A percentile compares a stretch with the other conserved stretches of the same genome.
Conservation (phyloP, 2,113 vertebrate species). For the Gnathonemus longibarbis region DNA sequence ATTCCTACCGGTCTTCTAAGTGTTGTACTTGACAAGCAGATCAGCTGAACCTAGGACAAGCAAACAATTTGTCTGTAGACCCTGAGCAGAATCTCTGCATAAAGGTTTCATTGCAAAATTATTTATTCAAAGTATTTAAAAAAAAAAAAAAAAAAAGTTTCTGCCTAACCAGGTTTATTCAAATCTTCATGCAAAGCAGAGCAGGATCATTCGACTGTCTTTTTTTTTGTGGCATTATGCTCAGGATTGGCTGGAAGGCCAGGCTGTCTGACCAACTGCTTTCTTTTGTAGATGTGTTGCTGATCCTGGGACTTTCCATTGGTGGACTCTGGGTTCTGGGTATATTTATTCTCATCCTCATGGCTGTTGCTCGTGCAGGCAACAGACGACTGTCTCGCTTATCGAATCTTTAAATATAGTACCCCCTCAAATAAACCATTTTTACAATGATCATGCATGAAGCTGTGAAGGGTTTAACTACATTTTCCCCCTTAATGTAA, state of each 20-base stretch:
- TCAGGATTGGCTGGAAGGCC: background rate
- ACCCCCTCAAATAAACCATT: conserved; percentile 19
- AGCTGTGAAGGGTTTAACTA: background rate
- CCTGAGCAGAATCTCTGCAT: background rate
- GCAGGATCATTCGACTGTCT: background rate
- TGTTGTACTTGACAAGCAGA: background rate
- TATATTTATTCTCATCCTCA: conserved; percentile 52
- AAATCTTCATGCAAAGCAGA: background rate
- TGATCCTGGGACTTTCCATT: conserved; percentile 43
- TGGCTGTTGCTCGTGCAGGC: conserved; percentile 49
- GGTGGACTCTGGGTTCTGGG: conserved; percentile 46
- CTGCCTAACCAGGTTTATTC: background rate
- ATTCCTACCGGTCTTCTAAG: background rate
- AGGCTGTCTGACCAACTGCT: conserved; percentile 14
- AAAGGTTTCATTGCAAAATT: background rate
- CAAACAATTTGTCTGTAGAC: background rate
- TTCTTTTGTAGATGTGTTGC: conserved; percentile 40
- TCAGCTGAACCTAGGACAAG: background rate
- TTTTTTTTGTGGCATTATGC: background rate
- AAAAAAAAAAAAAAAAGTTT: background rate
- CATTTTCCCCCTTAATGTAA: background rate
- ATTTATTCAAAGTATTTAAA: background rate
- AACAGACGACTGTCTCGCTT: conserved; percentile 28
- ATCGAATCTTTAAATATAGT: conserved; percentile 10
- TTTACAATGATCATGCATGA: background rate